Conservation (phyloP, 1,140 invertebrate species). For the Bombus superbus region DNA sequence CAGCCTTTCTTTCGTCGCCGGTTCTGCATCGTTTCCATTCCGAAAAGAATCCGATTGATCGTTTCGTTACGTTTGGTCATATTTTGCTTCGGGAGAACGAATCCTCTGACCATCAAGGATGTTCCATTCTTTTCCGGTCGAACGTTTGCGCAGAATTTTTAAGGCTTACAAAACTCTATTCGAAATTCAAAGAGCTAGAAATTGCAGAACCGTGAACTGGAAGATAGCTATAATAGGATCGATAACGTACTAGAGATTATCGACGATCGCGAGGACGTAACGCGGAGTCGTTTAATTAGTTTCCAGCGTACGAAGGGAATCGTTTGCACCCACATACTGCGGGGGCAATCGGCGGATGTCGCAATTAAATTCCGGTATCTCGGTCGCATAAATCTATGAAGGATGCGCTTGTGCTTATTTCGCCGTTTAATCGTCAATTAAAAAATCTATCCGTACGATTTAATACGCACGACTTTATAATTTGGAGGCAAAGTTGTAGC, state of each 20-base stretch:
- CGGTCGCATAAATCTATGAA: slow-evolving; percentile 19
- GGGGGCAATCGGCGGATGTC: slow-evolving; percentile 16
- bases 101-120: not conserved
- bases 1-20: slow-evolving; percentile 47
- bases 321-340: slow-evolving; percentile 8
- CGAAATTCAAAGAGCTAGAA: not conserved
- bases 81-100: not conserved
- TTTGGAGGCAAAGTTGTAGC: not conserved
- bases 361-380: slow-evolving; percentile 31
- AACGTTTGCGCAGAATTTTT: no score
- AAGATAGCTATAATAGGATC: not conserved
- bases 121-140: no score
- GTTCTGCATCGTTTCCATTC: slow-evolving; percentile 38
- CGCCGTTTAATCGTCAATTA: not conserved
- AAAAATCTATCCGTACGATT: no score
- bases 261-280: no score
- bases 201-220: not conserved
- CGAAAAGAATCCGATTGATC: not conserved
- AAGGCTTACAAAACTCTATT: not conserved
- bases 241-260: not conserved
- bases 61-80: not conserved
- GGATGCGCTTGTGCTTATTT: not conserved
- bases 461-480: no score
- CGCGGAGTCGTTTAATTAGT: not conserved
- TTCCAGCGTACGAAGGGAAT: not conserved